These are phyloP conservation scores for Ephestia elutella DNA, from an alignment of 1,140 invertebrate genomes.

Conservation along the genomic window DNA sequence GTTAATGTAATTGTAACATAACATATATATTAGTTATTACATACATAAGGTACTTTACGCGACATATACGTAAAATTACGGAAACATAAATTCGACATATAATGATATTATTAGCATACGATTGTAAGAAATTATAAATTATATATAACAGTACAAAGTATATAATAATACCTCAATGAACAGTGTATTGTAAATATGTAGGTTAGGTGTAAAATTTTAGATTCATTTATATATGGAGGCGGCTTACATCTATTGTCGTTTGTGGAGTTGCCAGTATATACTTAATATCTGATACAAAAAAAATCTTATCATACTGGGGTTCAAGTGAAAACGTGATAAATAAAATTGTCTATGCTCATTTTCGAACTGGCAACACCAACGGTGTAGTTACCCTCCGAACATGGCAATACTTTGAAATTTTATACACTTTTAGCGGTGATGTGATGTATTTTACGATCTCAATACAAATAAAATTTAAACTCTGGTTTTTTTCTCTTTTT, in stretches of 20 bases:
- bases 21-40: conserved; percentile 63
- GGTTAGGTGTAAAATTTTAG: conserved; percentile 36
- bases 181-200: conserved; percentile 66
- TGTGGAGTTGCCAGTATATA: conserved; percentile 11
- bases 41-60: conserved; percentile 51
- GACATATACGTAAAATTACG: conserved; percentile 46
- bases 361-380: conserved; percentile 13
- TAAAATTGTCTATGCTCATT: conserved; percentile 6
- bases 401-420: conserved; percentile 44
- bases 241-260: conserved; percentile 24
- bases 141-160: conserved; percentile 53
- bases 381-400: conserved; percentile 21
- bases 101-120: conserved; percentile 53
- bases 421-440: conserved; percentile 30
- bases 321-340: background rate
- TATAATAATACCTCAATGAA: conserved; percentile 59
- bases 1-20: conserved; percentile 47
- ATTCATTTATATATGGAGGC: conserved; percentile 42
- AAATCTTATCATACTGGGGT: background rate
- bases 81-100: conserved; percentile 36
- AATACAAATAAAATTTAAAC: conserved; percentile 39
- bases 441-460: conserved; percentile 67
- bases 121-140: conserved; percentile 15
- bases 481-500: conserved; percentile 15
- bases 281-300: background rate